Base-by-base conservation (phyloP, 1,140 invertebrate genomes). In the Chlorops oryzae region DNA sequence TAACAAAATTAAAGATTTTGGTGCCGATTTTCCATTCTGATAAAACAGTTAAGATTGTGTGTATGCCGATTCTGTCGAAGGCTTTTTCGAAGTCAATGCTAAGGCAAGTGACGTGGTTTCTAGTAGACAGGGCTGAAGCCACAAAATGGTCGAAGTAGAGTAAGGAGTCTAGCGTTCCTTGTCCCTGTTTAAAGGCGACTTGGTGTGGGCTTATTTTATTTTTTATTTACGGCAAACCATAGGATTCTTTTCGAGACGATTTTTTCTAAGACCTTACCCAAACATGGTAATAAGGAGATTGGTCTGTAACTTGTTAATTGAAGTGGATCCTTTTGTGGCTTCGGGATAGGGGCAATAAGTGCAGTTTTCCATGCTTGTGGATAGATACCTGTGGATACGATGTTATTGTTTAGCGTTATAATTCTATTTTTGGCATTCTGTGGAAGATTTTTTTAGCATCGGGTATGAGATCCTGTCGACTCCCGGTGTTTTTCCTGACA, bases 11-110 rank as follows among this genome's bases (percentile, higher is more conserved):
- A 28, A 25, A 51, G 5, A 51, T 44, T 39, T 45, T 51, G 5
- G n/a, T 12, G 27, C 49, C 49, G 24, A 51, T 21, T 44, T 39
- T 45, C 49, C 49, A 51, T 12, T 44, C 28, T 15, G 6, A 13
- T 18, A 51, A n/a, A 12, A 37, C 13, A 18, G 27, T 10, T 15
- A 43, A 13, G 2, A 51, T 20, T 2, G 45, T 23, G 28, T 51
- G 49, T 13, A 45, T 27, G n/a, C 49, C 49, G 17, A 45, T 44
- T n/a, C 49, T 21, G 21, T 51, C 49, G 27, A 44, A 51, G 7
- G 49, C 41, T 20, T 44, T 43, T 27, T 44, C 42, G 15, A 45
- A 51, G 17, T 45, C 49, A 6, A 37, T 22, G 2, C 21, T 20
- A 4, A 51, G 21, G 7, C 39, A 20, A 12, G 49, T 24, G 7